A percentile compares a stretch with the other conserved stretches of the same genome.
These are phyloP conservation scores for Stegana nigrithorax DNA, from an alignment of 2,888 invertebrate species.

Conservation along the genomic window DNA sequence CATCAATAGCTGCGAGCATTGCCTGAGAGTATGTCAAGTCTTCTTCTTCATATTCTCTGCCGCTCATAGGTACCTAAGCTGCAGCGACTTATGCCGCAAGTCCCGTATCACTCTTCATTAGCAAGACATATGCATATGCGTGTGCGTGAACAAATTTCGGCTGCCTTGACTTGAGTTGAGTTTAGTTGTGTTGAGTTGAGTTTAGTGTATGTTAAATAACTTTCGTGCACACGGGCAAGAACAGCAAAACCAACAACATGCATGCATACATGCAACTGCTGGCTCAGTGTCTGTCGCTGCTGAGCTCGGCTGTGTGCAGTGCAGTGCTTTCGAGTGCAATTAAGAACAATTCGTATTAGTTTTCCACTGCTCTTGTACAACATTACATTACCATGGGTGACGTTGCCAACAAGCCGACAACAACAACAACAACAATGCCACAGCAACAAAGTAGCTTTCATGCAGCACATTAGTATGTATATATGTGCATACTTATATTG, in stretches of 20 bases:
- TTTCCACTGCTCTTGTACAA: conserved; percentile 19
- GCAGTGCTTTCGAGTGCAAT: conserved; percentile 48
- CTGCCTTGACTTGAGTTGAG: not conserved
- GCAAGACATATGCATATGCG: too few species aligned
- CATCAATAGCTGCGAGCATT: too few species aligned
- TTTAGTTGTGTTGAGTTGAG: not conserved
- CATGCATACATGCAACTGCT: not conserved
- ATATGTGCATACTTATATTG: conserved; percentile 7
- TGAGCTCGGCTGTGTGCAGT: not conserved
- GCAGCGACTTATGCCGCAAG: too few species aligned
- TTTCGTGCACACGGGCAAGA: too few species aligned
- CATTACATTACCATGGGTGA: not conserved
- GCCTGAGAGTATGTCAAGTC: too few species aligned
- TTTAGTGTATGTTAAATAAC: not conserved
- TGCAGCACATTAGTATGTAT: not conserved
- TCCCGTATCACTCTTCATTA: too few species aligned
- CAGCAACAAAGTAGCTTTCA: not conserved
- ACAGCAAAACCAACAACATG: too few species aligned
- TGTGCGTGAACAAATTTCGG: too few species aligned
- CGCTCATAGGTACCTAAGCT: too few species aligned
- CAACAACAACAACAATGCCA: too few species aligned
- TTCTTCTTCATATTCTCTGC: too few species aligned
- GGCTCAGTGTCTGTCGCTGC: not conserved
- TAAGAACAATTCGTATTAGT: conserved; percentile 56
- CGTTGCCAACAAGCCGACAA: too few species aligned